Evolutionary conservation across 2,113 vertebrate genomes (phyloP).

Genomic region (Alosa alosa): DNA sequence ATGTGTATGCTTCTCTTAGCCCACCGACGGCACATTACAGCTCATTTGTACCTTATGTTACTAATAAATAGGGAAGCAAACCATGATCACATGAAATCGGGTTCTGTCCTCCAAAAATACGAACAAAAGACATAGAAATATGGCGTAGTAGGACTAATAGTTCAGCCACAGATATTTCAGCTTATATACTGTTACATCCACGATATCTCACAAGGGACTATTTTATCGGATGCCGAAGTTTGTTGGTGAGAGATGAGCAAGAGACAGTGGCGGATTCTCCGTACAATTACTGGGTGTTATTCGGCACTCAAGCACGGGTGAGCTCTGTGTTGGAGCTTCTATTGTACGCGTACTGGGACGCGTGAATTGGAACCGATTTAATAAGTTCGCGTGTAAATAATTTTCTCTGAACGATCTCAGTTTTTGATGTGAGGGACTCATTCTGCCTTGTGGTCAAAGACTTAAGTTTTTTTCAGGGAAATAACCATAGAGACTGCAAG

Average conservation of each 20-base stretch:
- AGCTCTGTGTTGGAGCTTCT: conserved; percentile 41
- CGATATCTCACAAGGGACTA: conserved; percentile 39
- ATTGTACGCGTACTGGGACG: conserved; percentile 41
- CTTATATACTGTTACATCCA: not conserved
- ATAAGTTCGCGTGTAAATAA: conserved; percentile 13
- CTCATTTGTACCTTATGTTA: not conserved
- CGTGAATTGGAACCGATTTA: conserved; percentile 20
- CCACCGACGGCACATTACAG: not conserved
- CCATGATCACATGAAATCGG: not conserved
- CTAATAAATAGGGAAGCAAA: not conserved
- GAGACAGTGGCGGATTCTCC: conserved; percentile 45
- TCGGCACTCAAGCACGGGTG: conserved; percentile 21
- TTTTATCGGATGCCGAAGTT: conserved; percentile 54
- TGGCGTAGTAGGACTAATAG: not conserved
- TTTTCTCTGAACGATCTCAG: not conserved
- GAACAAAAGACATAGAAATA: not conserved
- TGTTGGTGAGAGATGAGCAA: conserved; percentile 50
- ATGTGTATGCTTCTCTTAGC: not conserved
- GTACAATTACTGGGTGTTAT: conserved; percentile 36
- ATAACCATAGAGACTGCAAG: conserved; percentile 30
- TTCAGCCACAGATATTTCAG: not conserved
- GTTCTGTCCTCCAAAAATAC: not conserved
- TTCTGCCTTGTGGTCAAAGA: not conserved
- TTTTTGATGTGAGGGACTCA: not conserved
- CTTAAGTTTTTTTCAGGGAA: not conserved